phyloP scores from a whole-genome alignment of 1,140 invertebrate genomes.

The Drosophila sechellia region DNA sequence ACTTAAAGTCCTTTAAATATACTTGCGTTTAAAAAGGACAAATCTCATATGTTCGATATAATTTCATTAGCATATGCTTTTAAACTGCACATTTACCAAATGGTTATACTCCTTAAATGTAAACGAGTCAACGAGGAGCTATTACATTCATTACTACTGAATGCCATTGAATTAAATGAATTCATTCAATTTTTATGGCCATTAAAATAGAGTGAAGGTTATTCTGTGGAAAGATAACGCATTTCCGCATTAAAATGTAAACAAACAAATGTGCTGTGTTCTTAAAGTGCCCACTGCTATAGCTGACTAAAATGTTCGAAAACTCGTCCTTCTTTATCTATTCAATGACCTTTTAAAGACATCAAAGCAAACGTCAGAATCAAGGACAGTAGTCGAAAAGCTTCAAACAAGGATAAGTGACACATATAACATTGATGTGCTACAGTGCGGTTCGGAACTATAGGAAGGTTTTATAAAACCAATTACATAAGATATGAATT shows the following conservation, averaged over 20 bases:
- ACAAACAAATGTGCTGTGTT: background rate
- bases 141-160: constrained; percentile 11
- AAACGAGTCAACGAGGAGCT: background rate
- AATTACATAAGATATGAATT: background rate
- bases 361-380: constrained; percentile 22
- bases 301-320: background rate
- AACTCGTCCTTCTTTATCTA: background rate
- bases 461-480: background rate
- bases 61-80: constrained; percentile 3
- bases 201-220: background rate
- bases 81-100: constrained; percentile 6
- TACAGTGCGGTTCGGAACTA: constrained; percentile 11
- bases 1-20: background rate
- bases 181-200: constrained; percentile 23
- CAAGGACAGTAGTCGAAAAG: constrained; percentile 10
- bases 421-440: constrained; percentile 3
- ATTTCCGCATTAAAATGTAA: background rate
- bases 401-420: constrained; percentile 11
- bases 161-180: constrained; percentile 23
- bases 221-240: background rate
- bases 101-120: constrained; percentile 1
- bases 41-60: background rate
- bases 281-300: background rate
- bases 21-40: background rate
- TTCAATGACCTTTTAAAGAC: constrained; percentile 24